Base-by-base conservation (phyloP, 2,888 invertebrate species). In the Thelaira solivaga region DNA sequence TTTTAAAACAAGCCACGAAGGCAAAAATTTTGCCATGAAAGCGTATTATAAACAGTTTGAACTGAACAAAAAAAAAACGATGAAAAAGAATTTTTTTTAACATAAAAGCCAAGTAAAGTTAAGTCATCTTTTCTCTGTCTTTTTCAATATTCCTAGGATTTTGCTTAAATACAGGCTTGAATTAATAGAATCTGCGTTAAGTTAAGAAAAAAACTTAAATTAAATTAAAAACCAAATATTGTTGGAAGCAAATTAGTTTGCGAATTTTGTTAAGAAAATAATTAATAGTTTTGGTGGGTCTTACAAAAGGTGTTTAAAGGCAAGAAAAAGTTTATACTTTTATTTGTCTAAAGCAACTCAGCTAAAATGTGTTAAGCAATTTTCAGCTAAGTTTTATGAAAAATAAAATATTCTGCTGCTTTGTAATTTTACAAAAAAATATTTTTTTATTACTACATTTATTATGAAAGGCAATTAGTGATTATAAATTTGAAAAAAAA, bases 41-140 rank as follows among this genome's bases (percentile, higher is more conserved):
- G 24, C 47, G 10, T 18, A 72, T 43, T 69, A 61, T 76, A n/a
- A n/a, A 36, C 72, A 80, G 20, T 49, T 74, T 69, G 61, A 51
- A 53, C 59, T 47, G 53, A 64, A 55, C 51, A n/a, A 39, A 36
- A 57, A 67, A 57, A 59, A 24, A 39, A 31, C 10, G 26, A 8
- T 13, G 34, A 39, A 65, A 18, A 20, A 43, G 10, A 51, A 29
- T 2, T 39, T 18, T 20, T 53, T 24, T 31, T n/a, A 45, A 61
- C 26, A 51, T 8, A 49, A 51, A 31, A 18, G 1, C 8, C 6
- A 51, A 49, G 10, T 22, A 51, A 51, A 34, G 71, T 61, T 43
- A 62, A 71, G 45, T 45, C n/a, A 53, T 29, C 16, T 41, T 47
- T 39, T 36, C 8, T 16, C 39, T 13, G 13, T 13, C 4, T 36